phyloP scores from a whole-genome alignment of 2,113 vertebrate species.

The Arenaria interpres region DNA sequence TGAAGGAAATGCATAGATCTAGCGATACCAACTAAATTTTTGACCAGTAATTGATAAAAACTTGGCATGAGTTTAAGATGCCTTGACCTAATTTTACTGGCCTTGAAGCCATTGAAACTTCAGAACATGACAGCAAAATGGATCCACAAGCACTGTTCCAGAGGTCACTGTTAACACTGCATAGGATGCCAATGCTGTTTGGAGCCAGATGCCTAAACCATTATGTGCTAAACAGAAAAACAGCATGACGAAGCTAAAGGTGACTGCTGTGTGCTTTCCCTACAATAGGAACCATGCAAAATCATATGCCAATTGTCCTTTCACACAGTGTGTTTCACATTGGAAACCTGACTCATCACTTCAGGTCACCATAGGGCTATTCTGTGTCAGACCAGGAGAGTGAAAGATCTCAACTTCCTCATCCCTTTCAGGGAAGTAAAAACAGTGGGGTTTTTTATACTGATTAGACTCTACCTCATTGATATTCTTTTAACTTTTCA shows the following conservation, averaged over 20 bases:
- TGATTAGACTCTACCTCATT: not conserved
- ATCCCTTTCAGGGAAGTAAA: not conserved
- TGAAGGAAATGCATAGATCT: not conserved
- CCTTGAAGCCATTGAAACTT: not conserved
- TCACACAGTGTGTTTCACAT: not conserved
- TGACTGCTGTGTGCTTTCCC: not conserved
- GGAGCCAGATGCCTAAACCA: not conserved
- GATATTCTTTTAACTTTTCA: not conserved
- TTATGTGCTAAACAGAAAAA: not conserved
- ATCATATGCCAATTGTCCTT: not conserved
- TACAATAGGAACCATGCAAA: not conserved
- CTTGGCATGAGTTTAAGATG: not conserved
- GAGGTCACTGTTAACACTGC: not conserved
- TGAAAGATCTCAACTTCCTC: not conserved
- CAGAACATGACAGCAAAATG: not conserved
- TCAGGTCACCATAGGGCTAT: not conserved
- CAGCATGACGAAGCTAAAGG: not conserved
- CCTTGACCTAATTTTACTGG: not conserved
- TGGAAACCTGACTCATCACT: not conserved
- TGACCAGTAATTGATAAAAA: not conserved
- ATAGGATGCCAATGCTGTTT: not conserved
- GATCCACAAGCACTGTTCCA: not conserved
- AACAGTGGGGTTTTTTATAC: not conserved
- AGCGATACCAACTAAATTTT: not conserved
- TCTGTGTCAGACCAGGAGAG: not conserved